Conservation (phyloP, 2,888 invertebrate genomes). For the Dromius quadrimaculatus region DNA sequence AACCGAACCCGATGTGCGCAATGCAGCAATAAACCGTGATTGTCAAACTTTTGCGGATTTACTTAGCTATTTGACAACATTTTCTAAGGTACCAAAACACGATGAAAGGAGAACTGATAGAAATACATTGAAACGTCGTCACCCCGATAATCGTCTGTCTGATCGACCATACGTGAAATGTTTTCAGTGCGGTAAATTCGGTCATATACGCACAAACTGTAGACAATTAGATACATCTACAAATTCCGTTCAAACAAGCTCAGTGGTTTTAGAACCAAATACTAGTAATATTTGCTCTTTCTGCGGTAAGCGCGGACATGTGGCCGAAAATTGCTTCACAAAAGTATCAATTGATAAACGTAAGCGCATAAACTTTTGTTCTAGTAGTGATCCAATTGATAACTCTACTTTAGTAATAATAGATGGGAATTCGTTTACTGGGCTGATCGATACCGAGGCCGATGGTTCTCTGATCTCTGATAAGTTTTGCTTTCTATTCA, state of each 20-base stretch:
- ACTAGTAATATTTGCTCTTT: background rate
- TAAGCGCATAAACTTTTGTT: too few species aligned
- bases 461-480: too few species aligned
- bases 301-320: conserved; percentile 1
- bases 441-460: too few species aligned
- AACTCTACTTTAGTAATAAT: too few species aligned
- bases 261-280: background rate
- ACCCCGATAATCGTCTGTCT: background rate
- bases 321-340: background rate
- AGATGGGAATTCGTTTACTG: too few species aligned
- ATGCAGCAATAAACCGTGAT: conserved; percentile 13
- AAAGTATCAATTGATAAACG: background rate
- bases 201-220: background rate
- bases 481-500: too few species aligned
- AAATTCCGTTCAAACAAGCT: background rate
- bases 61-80: conserved; percentile 15
- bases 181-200: background rate
- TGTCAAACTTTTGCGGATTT: conserved; percentile 5
- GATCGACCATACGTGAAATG: background rate
- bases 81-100: background rate
- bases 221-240: background rate
- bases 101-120: background rate
- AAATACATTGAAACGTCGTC: background rate
- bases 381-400: too few species aligned
- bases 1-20: conserved; percentile 1